phyloP scores from a whole-genome alignment of 2,113 vertebrate genomes.

The Paracanthobrama guichenoti region DNA sequence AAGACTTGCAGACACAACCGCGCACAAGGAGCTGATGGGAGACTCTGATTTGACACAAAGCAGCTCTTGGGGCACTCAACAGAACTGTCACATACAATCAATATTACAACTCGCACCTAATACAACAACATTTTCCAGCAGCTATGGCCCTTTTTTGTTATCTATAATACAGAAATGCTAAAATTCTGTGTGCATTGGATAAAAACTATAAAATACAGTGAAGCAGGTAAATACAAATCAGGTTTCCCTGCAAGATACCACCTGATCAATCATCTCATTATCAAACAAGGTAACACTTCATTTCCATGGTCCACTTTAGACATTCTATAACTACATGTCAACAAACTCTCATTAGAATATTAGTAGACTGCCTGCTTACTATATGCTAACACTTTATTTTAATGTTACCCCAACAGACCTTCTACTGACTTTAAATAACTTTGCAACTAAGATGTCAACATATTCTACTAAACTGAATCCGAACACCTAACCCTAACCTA shows the following conservation, averaged over 20 bases:
- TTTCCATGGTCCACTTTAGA: no score
- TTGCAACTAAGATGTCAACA: no score
- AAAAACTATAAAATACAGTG: not conserved
- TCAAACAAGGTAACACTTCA: not conserved
- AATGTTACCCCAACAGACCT: no score
- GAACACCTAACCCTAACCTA: no score
- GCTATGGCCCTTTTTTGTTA: not conserved
- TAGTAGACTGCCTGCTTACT: no score
- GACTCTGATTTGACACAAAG: constrained; percentile 58
- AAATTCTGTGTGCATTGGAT: not conserved
- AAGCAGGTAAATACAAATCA: constrained; percentile 11
- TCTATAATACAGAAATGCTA: not conserved
- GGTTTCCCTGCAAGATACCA: not conserved
- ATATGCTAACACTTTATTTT: no score
- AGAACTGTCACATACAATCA: constrained; percentile 63
- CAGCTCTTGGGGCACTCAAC: constrained; percentile 54
- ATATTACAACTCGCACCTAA: constrained; percentile 54
- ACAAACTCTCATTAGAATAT: no score
- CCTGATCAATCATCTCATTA: not conserved
- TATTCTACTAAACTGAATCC: no score
- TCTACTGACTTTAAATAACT: no score
- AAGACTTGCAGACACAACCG: constrained; percentile 58
- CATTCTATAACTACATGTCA: no score
- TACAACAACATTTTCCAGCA: constrained; percentile 3
- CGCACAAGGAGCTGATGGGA: constrained; percentile 48